Evolutionary conservation across 1,140 invertebrate genomes (phyloP).

Genomic region (silkworm (Bombyx mori)): DNA sequence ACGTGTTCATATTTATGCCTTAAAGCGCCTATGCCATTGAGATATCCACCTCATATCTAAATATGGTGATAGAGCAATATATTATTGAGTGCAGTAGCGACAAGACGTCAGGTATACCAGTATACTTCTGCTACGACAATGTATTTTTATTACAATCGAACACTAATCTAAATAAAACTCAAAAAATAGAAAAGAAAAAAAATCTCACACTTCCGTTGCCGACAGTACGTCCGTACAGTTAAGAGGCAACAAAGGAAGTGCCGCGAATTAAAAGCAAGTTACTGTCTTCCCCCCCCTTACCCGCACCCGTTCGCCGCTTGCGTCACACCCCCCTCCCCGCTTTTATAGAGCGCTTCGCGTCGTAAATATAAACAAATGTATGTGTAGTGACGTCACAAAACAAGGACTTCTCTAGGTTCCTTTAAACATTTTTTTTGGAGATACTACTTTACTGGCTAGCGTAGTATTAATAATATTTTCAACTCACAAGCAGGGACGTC

Average conservation of each 20-base stretch:
- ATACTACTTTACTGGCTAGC: too few species aligned
- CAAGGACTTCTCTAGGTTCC: too few species aligned
- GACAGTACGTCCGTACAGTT: constrained; percentile 17
- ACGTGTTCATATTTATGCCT: too few species aligned
- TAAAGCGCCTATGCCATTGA: too few species aligned
- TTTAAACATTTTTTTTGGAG: too few species aligned
- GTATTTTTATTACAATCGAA: neutral
- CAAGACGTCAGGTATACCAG: neutral
- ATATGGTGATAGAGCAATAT: too few species aligned
- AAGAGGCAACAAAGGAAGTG: constrained; percentile 26
- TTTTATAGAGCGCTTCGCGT: neutral
- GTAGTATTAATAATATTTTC: too few species aligned
- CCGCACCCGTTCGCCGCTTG: neutral
- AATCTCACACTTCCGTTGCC: constrained; percentile 11
- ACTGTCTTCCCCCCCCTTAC: constrained; percentile 9
- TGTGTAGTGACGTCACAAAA: too few species aligned
- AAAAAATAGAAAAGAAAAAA: neutral
- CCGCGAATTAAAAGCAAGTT: constrained; percentile 36
- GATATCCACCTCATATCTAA: too few species aligned
- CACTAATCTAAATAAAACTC: neutral
- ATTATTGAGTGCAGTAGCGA: too few species aligned
- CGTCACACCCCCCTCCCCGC: constrained; percentile 6
- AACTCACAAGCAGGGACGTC: too few species aligned
- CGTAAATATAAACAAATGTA: neutral
- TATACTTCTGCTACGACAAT: neutral